Conservation (phyloP, 2,113 vertebrate species). For the Todiramphus saurophagus region DNA sequence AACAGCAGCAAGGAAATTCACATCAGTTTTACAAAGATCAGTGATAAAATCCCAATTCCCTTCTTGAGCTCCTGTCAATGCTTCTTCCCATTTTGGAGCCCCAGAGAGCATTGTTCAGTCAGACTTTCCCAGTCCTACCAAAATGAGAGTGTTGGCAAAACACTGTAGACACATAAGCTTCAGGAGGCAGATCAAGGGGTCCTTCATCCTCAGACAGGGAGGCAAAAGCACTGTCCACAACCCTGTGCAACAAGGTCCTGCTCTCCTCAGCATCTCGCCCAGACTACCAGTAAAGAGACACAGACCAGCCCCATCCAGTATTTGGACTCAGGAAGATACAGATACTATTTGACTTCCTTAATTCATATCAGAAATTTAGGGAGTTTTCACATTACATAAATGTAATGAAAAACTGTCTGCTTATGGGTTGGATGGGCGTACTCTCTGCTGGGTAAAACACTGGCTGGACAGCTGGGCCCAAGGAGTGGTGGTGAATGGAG, state of each 20-base stretch:
- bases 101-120: neutral
- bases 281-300: neutral
- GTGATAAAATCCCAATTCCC: neutral
- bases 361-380: neutral
- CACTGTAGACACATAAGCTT: neutral
- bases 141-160: neutral
- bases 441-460: too few relatives aligned
- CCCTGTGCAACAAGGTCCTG: neutral
- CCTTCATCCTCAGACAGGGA: neutral
- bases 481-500: too few relatives aligned
- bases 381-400: neutral
- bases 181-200: neutral
- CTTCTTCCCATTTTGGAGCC: neutral
- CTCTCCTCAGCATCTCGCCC: neutral
- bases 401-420: too few relatives aligned
- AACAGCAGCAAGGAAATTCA: neutral
- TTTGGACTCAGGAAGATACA: neutral
- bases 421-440: too few relatives aligned
- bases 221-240: neutral
- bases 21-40: neutral
- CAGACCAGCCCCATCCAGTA: neutral
- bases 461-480: too few relatives aligned
- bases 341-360: neutral
- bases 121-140: neutral
- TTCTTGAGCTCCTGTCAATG: neutral